Percentiles rank a stretch among this genome's conserved stretches.
Evolutionary conservation across 2,888 invertebrate genomes (phyloP).

Genomic region (Hydroisotoma schaefferi): DNA sequence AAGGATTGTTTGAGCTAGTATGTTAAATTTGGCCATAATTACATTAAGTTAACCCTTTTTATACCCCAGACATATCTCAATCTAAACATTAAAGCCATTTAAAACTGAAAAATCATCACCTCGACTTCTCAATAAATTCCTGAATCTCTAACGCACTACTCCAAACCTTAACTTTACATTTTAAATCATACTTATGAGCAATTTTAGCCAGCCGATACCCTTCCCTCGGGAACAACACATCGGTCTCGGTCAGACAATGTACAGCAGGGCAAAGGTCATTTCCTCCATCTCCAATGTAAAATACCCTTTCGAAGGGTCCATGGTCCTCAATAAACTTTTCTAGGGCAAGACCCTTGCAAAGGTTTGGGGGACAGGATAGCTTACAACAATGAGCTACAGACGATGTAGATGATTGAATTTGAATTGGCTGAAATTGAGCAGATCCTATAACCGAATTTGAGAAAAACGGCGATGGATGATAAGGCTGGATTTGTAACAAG

Average conservation of each 20-base stretch:
- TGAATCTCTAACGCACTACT: too few species aligned
- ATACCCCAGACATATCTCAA: too few species aligned
- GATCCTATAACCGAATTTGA: neutral
- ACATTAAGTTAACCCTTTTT: too few species aligned
- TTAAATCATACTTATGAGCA: conserved; percentile 44
- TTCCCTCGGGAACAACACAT: conserved; percentile 64
- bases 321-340: conserved; percentile 61
- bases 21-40: too few species aligned
- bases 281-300: conserved; percentile 71
- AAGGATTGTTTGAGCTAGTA: too few species aligned
- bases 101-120: too few species aligned
- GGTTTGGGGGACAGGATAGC: conserved; percentile 58
- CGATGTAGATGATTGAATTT: conserved; percentile 27
- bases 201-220: conserved; percentile 55
- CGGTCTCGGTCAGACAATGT: conserved; percentile 56
- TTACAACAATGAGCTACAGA: too few species aligned
- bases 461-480: neutral
- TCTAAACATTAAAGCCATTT: too few species aligned
- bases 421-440: conserved; percentile 11
- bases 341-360: conserved; percentile 70
- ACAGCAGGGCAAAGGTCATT: conserved; percentile 73
- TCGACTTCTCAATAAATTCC: too few species aligned
- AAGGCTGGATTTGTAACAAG: neutral
- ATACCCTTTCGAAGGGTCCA: conserved; percentile 58
- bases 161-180: conserved; percentile 49